Evolutionary conservation across 2,888 invertebrate genomes (phyloP), one percentile per base, ranked within the genome.

Genomic region (Rhamphomyia laevipes): DNA sequence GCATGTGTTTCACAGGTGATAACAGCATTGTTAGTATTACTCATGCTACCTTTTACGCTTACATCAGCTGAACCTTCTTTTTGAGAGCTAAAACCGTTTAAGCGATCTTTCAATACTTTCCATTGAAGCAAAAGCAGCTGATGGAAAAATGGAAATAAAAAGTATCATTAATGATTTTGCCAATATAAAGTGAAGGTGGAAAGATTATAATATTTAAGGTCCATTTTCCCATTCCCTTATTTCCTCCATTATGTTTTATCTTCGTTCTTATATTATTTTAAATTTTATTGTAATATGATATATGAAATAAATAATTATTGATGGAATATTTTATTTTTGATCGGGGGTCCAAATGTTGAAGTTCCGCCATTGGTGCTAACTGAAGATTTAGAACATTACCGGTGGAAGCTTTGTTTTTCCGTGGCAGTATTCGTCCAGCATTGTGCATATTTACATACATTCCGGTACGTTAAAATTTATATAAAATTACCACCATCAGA

Each of bases 11-110:
- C 49, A 40, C 40, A 49, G 30, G 42, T 49, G 16, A 33, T 45
- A 27, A 46, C 49, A 35, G 38, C 41, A 30, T 47, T 38, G 17
- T 23, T 46, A 15, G 38, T 49, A 33, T 49, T 49, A 38, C 42
- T 43, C 13, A 47, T 13, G 16, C 13, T 50, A 42, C 50, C 47
- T 46, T 21, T 50, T 41, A 50, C 46, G 12, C 35, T 47, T 17
- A 47, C 47, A 44, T 40, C 40, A 40, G 18, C 40, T 40, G 13
- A 40, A 40, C 40, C 11, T 3, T 40, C 40, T 21, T 40, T 40
- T 40, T 40, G 18, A 40, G 18, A 40, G 11, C 11, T 40, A 12
- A 40, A 40, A 40, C 11, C 40, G 18, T 18, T 40, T 40, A 18
- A 40, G 18, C 12, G 16, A 18, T 40, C 12, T 40, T 16, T 16